Conservation (phyloP, 2,797 vertebrate species). For the Leptatherina wallacei region DNA sequence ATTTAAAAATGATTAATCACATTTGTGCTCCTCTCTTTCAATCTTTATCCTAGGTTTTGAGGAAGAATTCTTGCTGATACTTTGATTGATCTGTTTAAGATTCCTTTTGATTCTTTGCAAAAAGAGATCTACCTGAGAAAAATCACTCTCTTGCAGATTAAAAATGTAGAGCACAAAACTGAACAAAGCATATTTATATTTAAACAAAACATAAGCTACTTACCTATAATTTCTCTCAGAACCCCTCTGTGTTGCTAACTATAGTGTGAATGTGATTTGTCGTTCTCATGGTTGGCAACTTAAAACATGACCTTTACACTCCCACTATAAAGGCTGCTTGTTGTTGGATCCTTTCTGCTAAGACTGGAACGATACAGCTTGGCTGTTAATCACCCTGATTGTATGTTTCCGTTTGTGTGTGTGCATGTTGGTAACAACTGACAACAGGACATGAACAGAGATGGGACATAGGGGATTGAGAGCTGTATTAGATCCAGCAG, state of each 20-base stretch:
- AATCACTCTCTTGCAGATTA: not conserved
- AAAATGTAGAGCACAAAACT: conserved; percentile 7
- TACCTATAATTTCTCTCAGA: conserved; percentile 27
- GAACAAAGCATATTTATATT: conserved; percentile 44
- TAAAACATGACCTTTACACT: conserved; percentile 53
- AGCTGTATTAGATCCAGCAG: conserved; percentile 53
- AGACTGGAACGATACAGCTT: conserved; percentile 30
- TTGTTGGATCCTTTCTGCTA: conserved; percentile 37
- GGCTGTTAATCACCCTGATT: conserved; percentile 14
- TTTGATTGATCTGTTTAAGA: not conserved
- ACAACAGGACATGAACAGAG: conserved; percentile 50
- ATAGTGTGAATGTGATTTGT: conserved; percentile 32
- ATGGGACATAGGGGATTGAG: conserved; percentile 52
- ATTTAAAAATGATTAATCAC: not conserved
- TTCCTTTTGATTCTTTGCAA: not conserved
- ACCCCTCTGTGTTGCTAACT: conserved; percentile 3
- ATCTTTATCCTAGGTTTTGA: not conserved
- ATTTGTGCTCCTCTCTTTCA: not conserved
- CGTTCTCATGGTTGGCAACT: conserved; percentile 37
- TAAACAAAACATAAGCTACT: conserved; percentile 34
- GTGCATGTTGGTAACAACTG: conserved; percentile 28
- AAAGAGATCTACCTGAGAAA: not conserved
- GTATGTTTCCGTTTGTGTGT: conserved; percentile 20
- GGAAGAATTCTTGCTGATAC: not conserved
- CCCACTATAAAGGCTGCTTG: conserved; percentile 12